Evolutionary conservation across 2,113 vertebrate genomes (phyloP), one percentile per base, ranked within the genome.

Genomic region (Tachycineta bicolor): DNA sequence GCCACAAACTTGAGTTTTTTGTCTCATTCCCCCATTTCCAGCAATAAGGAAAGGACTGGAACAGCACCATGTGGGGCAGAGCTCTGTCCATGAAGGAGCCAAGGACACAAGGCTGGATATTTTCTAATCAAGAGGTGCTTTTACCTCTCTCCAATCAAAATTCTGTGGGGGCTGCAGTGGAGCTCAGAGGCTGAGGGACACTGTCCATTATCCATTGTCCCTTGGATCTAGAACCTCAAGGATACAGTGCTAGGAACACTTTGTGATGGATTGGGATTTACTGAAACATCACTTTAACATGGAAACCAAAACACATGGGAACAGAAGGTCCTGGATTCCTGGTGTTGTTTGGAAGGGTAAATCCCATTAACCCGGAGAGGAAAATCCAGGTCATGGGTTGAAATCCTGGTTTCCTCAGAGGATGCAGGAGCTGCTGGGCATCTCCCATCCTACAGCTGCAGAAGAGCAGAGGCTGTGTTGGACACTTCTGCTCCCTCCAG

Each of bases 51-150:
- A 26, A 52, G 59, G 47, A 28, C 6, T 31, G 18, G 26, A 63
- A 12, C 5, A 29, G 43, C 65, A 39, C 10, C 44, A 12, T 0
- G 5, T 17, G 28, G 33, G 64, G 24, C 16, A 81, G 24, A 73
- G 46, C 11, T 2, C 0, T 28, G 43, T n/a, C 63, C 33, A 13
- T 5, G 25, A 23, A 10, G 43, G 17, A 73, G 46, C 33, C 81
- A n/a, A 2, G 15, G 52, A 75, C n/a, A 59, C 11, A 26, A 43
- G 23, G 47, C 14, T 81, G 34, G 20, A 5, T 53, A 18, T 63
- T 79, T 87, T 74, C 59, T 16, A 7, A 28, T 5, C 46, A n/a
- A 83, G n/a, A 76, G 0, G 0, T 7, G 11, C 0, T 14, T 14
- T 59, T 25, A 24, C 18, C 41, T 52, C 64, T 60, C 53, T 34